Conservation (phyloP, 2,797 vertebrate genomes). For the Emys orbicularis region DNA sequence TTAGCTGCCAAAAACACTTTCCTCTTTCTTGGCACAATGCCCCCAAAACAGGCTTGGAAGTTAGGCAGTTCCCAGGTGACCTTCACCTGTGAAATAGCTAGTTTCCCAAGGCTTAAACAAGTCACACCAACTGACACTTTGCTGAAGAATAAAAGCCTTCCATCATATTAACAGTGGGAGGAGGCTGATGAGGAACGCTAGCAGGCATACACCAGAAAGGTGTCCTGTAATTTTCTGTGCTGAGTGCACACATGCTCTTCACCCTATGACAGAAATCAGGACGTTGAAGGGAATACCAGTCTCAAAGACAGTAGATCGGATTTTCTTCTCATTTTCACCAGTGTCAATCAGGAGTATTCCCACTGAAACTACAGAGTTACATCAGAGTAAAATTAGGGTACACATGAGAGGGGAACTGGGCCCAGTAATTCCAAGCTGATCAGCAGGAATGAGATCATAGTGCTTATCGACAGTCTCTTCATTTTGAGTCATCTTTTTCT, state of each 20-base stretch:
- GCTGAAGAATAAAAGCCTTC: neutral
- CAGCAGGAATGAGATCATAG: neutral
- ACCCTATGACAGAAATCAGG: neutral
- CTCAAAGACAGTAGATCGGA: neutral
- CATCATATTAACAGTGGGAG: neutral
- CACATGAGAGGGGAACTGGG: neutral
- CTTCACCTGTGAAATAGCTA: neutral
- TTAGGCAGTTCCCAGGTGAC: neutral
- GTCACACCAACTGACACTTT: neutral
- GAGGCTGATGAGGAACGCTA: neutral
- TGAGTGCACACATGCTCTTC: neutral
- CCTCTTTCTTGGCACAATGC: conserved; percentile 3
- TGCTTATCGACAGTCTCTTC: neutral
- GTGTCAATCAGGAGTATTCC: conserved; percentile 20
- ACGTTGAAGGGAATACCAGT: neutral
- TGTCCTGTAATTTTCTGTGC: neutral
- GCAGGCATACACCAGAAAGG: neutral
- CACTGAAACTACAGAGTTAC: neutral
- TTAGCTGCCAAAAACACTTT: neutral
- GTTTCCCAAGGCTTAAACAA: neutral
- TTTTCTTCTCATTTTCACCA: conserved; percentile 9
- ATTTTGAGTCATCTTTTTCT: neutral
- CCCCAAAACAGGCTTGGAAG: neutral
- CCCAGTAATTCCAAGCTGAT: neutral
- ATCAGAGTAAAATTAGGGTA: neutral